These are phyloP conservation scores for Ariopsis seemanni DNA, from an alignment of 2,113 vertebrate genomes.

Conservation along the genomic window DNA sequence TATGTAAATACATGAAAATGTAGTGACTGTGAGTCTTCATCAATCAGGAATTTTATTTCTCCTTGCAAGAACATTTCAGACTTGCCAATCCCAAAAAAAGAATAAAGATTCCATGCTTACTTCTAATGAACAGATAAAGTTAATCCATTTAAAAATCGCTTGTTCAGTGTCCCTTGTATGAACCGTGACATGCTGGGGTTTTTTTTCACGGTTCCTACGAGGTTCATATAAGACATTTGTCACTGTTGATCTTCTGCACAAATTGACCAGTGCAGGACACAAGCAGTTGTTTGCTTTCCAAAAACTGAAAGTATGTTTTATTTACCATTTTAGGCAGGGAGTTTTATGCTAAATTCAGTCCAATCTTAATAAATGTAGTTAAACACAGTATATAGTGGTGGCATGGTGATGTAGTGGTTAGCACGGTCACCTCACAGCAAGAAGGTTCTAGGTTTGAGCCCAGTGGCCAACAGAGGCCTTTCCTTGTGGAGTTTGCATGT, in stretches of 20 bases:
- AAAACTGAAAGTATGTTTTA: background rate
- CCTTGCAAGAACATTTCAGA: background rate
- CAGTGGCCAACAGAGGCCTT: too few species aligned
- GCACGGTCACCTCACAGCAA: too few species aligned
- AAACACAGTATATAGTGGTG: too few species aligned
- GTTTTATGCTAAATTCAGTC: background rate
- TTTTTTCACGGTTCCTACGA: background rate
- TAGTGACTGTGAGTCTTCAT: background rate
- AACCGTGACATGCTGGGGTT: background rate
- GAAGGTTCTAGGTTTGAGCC: too few species aligned
- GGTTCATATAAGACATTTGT: background rate
- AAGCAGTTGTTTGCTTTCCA: background rate
- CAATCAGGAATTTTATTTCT: background rate
- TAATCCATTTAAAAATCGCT: background rate
- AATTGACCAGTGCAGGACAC: background rate
- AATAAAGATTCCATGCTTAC: background rate
- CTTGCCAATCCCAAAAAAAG: background rate
- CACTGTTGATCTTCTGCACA: background rate
- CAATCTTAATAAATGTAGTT: background rate
- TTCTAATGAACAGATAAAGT: background rate
- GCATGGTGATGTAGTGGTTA: too few species aligned
- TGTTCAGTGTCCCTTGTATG: background rate
- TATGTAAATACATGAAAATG: too few species aligned
- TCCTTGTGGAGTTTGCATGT: too few species aligned
- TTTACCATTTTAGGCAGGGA: background rate